Evolutionary conservation across 2,113 vertebrate genomes (phyloP).

Genomic region (Malurus elegans): DNA sequence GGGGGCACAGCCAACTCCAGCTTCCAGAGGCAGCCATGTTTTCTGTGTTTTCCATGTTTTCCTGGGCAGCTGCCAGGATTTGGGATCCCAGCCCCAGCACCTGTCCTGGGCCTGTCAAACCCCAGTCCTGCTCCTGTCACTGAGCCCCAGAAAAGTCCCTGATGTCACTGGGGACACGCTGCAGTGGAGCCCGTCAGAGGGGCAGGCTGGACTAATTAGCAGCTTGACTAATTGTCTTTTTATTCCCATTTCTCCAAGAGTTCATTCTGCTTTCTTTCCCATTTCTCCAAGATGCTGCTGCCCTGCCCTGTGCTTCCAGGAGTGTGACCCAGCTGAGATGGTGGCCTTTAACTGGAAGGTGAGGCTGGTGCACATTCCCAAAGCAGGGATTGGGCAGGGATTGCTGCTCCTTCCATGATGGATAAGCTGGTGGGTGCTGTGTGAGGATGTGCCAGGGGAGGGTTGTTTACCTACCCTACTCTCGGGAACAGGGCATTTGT

Average conservation of each 20-base stretch:
- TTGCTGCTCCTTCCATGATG: neutral
- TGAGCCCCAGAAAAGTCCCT: neutral
- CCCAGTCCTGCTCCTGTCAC: slow-evolving; percentile 10
- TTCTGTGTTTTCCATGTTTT: neutral
- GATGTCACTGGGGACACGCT: neutral
- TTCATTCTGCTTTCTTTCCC: neutral
- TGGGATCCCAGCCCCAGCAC: neutral
- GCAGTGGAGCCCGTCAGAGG: neutral
- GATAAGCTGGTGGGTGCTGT: neutral
- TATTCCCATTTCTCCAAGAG: neutral
- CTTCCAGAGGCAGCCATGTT: neutral
- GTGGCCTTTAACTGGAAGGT: slow-evolving; percentile 67
- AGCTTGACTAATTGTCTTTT: neutral
- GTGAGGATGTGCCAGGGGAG: neutral
- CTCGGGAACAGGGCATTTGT: neutral
- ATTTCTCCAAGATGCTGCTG: neutral
- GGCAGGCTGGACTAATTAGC: neutral
- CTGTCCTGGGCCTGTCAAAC: neutral
- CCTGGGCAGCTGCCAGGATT: neutral
- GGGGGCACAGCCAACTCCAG: neutral
- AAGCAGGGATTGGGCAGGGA: neutral
- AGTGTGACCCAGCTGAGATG: slow-evolving; percentile 30
- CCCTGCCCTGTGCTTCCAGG: neutral
- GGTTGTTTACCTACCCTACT: neutral
- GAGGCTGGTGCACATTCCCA: neutral